These are phyloP conservation scores for Noctilio leporinus DNA, from an alignment of 2,113 vertebrate species.

Conservation along the genomic window DNA sequence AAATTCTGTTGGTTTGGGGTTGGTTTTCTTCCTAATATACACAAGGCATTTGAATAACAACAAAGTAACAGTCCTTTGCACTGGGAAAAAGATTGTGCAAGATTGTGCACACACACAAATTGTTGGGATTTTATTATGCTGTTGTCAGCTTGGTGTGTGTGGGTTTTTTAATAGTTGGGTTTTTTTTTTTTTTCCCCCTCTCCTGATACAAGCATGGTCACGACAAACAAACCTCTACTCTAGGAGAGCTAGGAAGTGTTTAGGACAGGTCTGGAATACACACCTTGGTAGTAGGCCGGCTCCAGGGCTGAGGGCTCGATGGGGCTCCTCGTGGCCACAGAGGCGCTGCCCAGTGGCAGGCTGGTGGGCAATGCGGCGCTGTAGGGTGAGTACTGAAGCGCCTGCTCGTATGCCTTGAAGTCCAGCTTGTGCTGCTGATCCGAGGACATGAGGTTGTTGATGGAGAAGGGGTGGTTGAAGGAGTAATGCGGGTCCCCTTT, in stretches of 20 bases:
- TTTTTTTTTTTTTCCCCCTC: slow-evolving; percentile 13
- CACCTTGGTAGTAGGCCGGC: slow-evolving; percentile 97
- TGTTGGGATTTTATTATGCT: slow-evolving; percentile 44
- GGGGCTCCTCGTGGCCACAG: slow-evolving; percentile 85
- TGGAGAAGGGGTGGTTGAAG: slow-evolving; percentile 99
- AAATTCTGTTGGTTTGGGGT: slow-evolving; percentile 53
- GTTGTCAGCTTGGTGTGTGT: slow-evolving; percentile 37
- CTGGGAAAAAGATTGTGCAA: slow-evolving; percentile 68
- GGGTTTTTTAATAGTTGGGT: slow-evolving; percentile 50
- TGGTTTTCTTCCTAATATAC: slow-evolving; percentile 65
- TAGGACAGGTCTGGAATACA: slow-evolving; percentile 96
- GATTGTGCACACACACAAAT: slow-evolving; percentile 58
- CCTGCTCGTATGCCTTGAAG: slow-evolving; percentile 97
- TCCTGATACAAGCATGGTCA: slow-evolving; percentile 61
- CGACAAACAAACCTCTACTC: slow-evolving; percentile 56
- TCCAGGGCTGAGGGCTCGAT: slow-evolving; percentile 93
- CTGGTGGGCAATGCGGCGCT: slow-evolving; percentile 83
- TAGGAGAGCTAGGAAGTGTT: slow-evolving; percentile 90
- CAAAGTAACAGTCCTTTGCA: slow-evolving; percentile 90
- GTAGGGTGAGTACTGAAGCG: slow-evolving; percentile 93
- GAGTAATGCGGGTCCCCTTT: slow-evolving; percentile 97
- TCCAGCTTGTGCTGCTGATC: slow-evolving; percentile 99
- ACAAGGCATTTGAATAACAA: slow-evolving; percentile 77
- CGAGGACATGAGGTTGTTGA: slow-evolving; percentile 99
- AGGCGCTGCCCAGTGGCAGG: slow-evolving; percentile 82